Evolutionary conservation across 2,888 invertebrate species (phyloP), one percentile per base, ranked within the genome.

Genomic region (Andrena haemorrhoa): DNA sequence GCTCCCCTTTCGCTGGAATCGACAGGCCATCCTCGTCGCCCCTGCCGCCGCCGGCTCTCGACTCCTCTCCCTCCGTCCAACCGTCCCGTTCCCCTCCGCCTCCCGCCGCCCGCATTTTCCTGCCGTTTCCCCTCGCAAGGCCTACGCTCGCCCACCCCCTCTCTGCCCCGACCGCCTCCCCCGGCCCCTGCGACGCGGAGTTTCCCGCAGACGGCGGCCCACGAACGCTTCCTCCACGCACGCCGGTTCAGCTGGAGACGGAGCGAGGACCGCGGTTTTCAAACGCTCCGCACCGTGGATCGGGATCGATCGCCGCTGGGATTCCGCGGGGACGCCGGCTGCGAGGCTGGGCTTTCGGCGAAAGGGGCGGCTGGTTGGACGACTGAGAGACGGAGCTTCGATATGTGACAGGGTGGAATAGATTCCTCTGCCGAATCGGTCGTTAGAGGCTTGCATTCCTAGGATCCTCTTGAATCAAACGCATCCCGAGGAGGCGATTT

Each of bases 191-290:
- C n/a, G 2, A 6, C 53, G 16, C 23, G 31, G 70, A 63, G 73
- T 77, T 66, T 60, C 73, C 56, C 65, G 33, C 61, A 53, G 66
- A 58, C 29, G 31, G 41, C 65, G 58, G 16, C 29, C 47, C 49
- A 23, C 35, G 56, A n/a, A 61, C 41, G 41, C 41, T 29, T 58
- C 69, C 58, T 41, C 69, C 58, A 47, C 41, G 58, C 69, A 47
- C 35, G 10, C 8, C 23, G 31, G 2, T 16, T 41, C 63, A 12
- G 33, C 35, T 12, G 47, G 58, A 58, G 56, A 74, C 58, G 16
- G 3, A 41, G 47, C 58, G 8, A 31, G 26, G 35, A 78, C 76
- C 78, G 78, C 68, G 77, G 69, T 10, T 69, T 79, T 79, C 56
- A 33, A 76, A 79, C 12, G 20, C 41, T n/a, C 5, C 0, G 64